phyloP scores from a whole-genome alignment of 2,113 vertebrate genomes.

The Eurystomus gularis region DNA sequence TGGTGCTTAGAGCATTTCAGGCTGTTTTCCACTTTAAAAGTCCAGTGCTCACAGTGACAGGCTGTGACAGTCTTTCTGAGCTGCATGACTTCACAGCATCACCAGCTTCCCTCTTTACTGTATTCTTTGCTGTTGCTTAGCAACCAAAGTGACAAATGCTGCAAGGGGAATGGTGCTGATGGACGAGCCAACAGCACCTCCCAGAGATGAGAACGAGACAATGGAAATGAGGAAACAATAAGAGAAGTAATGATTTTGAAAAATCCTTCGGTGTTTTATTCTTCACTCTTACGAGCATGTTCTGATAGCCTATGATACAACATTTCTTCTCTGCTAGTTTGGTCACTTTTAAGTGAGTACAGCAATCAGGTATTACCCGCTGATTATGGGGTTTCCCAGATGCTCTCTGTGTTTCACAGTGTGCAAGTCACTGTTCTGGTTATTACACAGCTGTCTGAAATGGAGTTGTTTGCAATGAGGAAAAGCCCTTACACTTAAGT shows the following conservation, averaged over 20 bases:
- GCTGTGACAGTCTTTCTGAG: conserved; percentile 1
- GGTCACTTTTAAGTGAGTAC: background rate
- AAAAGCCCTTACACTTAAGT: background rate
- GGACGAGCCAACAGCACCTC: conserved; percentile 54
- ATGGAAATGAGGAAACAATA: background rate
- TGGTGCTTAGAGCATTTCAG: background rate
- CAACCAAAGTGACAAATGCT: conserved; percentile 11
- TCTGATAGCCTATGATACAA: background rate
- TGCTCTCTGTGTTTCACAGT: conserved; percentile 2
- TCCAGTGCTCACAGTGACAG: background rate
- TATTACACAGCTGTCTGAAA: background rate
- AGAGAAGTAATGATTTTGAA: background rate
- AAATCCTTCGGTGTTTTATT: background rate
- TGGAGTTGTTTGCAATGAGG: background rate
- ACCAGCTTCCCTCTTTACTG: background rate
- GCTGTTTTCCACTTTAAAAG: background rate
- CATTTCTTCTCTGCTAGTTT: background rate
- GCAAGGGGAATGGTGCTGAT: background rate
- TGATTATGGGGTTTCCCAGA: background rate
- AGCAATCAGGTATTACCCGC: background rate
- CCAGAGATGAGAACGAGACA: conserved; percentile 17
- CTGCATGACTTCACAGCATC: conserved; percentile 7
- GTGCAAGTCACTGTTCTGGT: background rate
- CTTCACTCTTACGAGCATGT: background rate
- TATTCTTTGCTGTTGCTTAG: conserved; percentile 33